These are phyloP conservation scores for Pristiophorus japonicus DNA, from an alignment of 2,113 vertebrate genomes.

Conservation along the genomic window DNA sequence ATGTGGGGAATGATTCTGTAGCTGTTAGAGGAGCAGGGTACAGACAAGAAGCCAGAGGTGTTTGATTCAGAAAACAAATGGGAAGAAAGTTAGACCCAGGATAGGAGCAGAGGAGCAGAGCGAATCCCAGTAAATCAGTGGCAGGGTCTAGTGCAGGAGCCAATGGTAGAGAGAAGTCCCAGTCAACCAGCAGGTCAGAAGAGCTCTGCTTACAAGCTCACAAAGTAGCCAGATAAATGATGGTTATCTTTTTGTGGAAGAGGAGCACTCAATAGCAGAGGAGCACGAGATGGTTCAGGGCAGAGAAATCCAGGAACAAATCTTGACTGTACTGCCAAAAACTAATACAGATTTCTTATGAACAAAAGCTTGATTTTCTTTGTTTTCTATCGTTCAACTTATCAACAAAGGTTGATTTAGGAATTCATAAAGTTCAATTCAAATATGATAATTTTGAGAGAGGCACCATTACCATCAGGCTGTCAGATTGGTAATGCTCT, in stretches of 20 bases:
- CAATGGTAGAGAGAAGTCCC: not conserved
- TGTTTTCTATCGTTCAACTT: not conserved
- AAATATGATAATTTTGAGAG: not conserved
- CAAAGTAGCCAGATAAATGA: not conserved
- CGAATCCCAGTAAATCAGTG: not conserved
- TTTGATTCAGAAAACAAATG: not conserved
- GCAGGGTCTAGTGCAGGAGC: not conserved
- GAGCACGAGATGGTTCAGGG: not conserved
- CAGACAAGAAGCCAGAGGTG: not conserved
- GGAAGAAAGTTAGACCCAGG: not conserved
- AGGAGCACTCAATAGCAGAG: not conserved
- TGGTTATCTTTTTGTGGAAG: not conserved
- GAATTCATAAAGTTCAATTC: not conserved
- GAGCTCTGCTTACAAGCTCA: not conserved
- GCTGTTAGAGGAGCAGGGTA: not conserved
- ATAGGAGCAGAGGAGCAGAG: no score
- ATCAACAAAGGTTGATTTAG: not conserved
- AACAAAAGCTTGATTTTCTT: not conserved
- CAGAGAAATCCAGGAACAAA: not conserved
- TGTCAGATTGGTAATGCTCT: not conserved
- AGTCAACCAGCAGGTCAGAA: not conserved
- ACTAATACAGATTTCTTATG: not conserved
- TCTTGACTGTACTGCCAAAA: not conserved
- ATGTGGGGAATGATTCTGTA: not conserved
- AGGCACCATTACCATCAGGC: not conserved